Conservation (phyloP, 2,113 vertebrate species). For the Polyodon spathula region DNA sequence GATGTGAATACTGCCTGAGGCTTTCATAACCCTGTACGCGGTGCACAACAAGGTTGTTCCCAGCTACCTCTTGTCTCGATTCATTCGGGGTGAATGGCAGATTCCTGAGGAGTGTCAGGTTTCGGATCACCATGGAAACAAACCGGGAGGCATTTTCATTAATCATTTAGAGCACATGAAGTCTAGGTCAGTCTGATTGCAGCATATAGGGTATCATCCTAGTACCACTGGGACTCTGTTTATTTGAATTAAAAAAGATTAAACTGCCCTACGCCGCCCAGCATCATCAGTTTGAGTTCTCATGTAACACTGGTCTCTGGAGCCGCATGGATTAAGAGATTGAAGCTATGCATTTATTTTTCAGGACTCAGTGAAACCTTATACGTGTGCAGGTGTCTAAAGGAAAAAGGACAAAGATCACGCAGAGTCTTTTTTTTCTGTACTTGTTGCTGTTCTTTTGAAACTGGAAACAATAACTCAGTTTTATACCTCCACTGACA, state of each 20-base stretch:
- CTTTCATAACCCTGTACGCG: not conserved
- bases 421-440: slow-evolving; percentile 51
- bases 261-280: slow-evolving; percentile 73
- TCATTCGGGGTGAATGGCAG: slow-evolving; percentile 71
- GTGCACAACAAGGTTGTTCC: slow-evolving; percentile 26
- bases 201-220: slow-evolving; percentile 98
- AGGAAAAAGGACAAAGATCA: slow-evolving; percentile 60
- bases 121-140: slow-evolving; percentile 95
- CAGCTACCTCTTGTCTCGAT: slow-evolving; percentile 43
- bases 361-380: slow-evolving; percentile 89
- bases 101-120: slow-evolving; percentile 94
- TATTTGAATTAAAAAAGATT: slow-evolving; percentile 95
- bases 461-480: slow-evolving; percentile 84
- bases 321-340: slow-evolving; percentile 98
- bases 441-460: slow-evolving; percentile 74
- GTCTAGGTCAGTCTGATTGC: slow-evolving; percentile 99
- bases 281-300: slow-evolving; percentile 87
- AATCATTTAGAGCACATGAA: slow-evolving; percentile 98
- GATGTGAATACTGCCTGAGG: too few species aligned
- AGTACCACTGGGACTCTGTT: slow-evolving; percentile 78
- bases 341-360: slow-evolving; percentile 95
- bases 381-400: slow-evolving; percentile 95
- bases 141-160: slow-evolving; percentile 98
- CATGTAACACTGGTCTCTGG: slow-evolving; percentile 93
- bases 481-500: slow-evolving; percentile 77